These are phyloP conservation scores for Latheticus oryzae DNA, from an alignment of 2,888 invertebrate species.

Conservation along the genomic window DNA sequence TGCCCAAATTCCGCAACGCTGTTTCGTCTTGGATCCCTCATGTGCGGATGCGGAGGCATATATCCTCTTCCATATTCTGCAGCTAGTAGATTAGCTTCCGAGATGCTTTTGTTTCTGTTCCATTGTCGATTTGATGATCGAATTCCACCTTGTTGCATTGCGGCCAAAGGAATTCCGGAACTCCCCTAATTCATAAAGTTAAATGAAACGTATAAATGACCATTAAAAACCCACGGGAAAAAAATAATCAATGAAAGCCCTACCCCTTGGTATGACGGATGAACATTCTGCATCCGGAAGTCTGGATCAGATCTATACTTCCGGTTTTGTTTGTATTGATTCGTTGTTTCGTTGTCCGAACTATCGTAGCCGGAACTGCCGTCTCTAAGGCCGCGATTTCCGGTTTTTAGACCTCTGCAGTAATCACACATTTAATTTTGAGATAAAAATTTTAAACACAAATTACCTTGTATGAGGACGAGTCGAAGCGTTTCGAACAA, in stretches of 20 bases:
- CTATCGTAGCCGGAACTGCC: conserved; percentile 95
- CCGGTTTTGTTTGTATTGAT: conserved; percentile 74
- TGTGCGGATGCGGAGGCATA: conserved; percentile 56
- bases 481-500: conserved; percentile 62
- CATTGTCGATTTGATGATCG: conserved; percentile 64
- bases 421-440: no score
- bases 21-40: conserved; percentile 68
- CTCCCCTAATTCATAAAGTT: conserved; percentile 50
- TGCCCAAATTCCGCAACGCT: conserved; percentile 72
- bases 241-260: no score
- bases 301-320: conserved; percentile 90
- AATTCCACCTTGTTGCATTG: conserved; percentile 78
- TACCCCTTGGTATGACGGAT: conserved; percentile 68
- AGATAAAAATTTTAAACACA: neutral
- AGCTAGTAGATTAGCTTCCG: conserved; percentile 86
- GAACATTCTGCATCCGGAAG: conserved; percentile 77
- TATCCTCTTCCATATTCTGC: conserved; percentile 68
- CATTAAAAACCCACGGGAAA: conserved; percentile 43
- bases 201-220: conserved; percentile 50
- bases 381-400: conserved; percentile 76
- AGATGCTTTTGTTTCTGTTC: conserved; percentile 76
- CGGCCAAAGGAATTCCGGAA: conserved; percentile 72
- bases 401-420: conserved; percentile 69
- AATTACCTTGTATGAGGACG: conserved; percentile 62
- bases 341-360: conserved; percentile 83